Percentiles rank a stretch among this genome's conserved stretches.
These are phyloP conservation scores for Turdus rufiventris DNA, from an alignment of 2,113 vertebrate genomes.

Conservation along the genomic window DNA sequence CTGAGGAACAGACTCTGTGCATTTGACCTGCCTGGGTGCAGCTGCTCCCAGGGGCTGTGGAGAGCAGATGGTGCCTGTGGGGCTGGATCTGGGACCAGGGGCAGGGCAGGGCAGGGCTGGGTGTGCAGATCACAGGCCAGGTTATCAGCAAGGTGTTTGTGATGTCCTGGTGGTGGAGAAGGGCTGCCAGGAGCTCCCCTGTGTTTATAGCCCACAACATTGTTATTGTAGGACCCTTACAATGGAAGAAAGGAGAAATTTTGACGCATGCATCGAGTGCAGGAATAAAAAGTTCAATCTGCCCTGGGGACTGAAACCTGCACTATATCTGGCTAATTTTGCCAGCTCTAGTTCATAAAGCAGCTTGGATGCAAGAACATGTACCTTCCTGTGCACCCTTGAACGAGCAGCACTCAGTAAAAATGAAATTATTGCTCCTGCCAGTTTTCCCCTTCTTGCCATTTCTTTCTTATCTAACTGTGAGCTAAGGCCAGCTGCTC, in stretches of 20 bases:
- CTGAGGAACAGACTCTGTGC: neutral
- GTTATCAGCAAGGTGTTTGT: accelerated
- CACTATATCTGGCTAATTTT: neutral
- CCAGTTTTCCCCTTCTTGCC: neutral
- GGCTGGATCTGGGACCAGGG: neutral
- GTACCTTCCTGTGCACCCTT: neutral
- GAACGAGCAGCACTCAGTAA: neutral
- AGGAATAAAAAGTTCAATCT: neutral
- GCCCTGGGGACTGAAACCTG: neutral
- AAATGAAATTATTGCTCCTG: conserved; percentile 26
- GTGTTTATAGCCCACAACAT: neutral
- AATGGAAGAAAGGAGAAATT: neutral
- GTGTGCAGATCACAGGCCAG: neutral
- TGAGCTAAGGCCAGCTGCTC: conserved; percentile 44
- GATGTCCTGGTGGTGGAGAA: neutral
- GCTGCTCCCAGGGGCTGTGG: neutral
- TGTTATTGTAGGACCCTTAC: neutral
- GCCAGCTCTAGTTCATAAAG: neutral
- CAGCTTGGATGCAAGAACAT: neutral
- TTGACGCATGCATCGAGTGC: neutral
- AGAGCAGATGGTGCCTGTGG: neutral
- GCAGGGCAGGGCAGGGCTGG: neutral
- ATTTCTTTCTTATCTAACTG: conserved; percentile 52
- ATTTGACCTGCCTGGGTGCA: neutral
- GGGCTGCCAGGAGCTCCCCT: neutral